phyloP scores from a whole-genome alignment of 2,888 invertebrate species.

The Crossocerus cetratus region DNA sequence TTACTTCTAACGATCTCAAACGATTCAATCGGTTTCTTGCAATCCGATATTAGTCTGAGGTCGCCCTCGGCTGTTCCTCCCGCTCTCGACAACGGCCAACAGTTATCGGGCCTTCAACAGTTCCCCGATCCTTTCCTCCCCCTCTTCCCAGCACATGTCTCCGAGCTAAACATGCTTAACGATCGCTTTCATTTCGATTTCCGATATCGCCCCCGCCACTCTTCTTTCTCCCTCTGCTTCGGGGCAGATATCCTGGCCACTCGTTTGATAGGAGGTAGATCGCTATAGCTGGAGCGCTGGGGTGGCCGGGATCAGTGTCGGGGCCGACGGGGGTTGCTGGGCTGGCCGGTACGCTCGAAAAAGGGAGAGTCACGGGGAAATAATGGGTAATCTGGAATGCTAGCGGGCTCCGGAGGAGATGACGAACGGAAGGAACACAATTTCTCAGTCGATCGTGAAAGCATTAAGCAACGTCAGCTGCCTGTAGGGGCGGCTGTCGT shows the following conservation, averaged over 20 bases:
- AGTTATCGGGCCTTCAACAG: constrained; percentile 33
- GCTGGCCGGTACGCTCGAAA: constrained; percentile 12
- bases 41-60: constrained; percentile 10
- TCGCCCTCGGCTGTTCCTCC: constrained; percentile 11
- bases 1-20: constrained; percentile 16
- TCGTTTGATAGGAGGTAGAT: background rate
- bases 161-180: background rate
- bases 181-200: background rate
- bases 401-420: background rate
- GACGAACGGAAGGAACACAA: constrained; percentile 44
- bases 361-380: constrained; percentile 28
- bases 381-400: constrained; percentile 34
- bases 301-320: background rate
- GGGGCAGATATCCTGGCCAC: no score
- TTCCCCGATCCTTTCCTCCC: constrained; percentile 3
- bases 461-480: constrained; percentile 63
- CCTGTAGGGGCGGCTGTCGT: constrained; percentile 50
- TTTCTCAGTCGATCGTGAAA: constrained; percentile 54
- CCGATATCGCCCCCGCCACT: background rate
- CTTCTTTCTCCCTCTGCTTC: no score
- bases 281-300: background rate
- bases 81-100: constrained; percentile 10
- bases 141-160: constrained; percentile 23
- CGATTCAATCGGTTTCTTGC: constrained; percentile 12
- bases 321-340: background rate